Conservation (phyloP, 2,797 vertebrate species). For the Hippopotamyrus pictus region DNA sequence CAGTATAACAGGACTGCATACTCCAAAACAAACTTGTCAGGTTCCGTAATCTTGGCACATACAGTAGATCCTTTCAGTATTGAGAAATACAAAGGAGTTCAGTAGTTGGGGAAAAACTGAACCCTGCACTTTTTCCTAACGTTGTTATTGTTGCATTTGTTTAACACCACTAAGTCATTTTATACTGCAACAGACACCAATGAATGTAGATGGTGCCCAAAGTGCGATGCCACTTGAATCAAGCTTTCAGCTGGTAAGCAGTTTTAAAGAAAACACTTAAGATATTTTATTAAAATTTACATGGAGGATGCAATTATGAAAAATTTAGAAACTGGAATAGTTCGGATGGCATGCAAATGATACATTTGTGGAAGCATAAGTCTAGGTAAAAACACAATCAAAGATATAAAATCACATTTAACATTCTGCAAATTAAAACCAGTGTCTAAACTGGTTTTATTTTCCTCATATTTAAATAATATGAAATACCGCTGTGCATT, state of each 20-base stretch:
- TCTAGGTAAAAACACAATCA: not conserved
- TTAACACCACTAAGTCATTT: not conserved
- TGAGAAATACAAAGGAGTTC: not conserved
- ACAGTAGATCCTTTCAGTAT: not conserved
- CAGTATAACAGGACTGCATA: not conserved
- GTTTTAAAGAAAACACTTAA: not conserved
- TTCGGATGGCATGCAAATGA: not conserved
- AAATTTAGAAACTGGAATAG: not conserved
- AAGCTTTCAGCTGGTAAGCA: not conserved
- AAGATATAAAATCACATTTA: not conserved
- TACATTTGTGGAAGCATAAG: not conserved
- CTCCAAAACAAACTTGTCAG: not conserved
- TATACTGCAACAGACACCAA: not conserved
- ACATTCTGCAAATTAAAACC: not conserved
- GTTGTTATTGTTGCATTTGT: not conserved
- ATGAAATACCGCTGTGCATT: not conserved
- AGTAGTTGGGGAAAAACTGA: not conserved
- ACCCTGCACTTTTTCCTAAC: not conserved
- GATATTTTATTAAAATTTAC: not conserved
- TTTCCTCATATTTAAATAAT: not conserved
- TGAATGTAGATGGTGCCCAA: not conserved
- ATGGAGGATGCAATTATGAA: not conserved
- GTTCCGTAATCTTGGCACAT: not conserved
- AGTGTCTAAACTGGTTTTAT: not conserved
- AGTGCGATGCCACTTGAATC: not conserved